phyloP scores from a whole-genome alignment of 2,113 vertebrate genomes.

The Saguinus midas region DNA sequence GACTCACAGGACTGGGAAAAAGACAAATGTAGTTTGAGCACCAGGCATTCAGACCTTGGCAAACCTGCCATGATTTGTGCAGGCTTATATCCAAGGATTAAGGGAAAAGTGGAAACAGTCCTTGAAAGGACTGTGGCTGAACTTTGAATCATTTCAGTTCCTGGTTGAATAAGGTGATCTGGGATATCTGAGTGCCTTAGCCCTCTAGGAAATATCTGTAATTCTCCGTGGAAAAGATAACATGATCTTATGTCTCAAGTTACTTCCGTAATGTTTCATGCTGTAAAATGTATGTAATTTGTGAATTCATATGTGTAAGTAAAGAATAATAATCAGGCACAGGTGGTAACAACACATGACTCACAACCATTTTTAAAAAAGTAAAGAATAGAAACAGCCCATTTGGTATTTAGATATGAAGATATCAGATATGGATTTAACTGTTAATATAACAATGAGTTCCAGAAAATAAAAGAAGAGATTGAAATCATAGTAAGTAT shows the following conservation, averaged over 20 bases:
- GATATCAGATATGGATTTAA: not conserved
- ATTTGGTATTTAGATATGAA: not conserved
- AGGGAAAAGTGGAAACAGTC: not conserved
- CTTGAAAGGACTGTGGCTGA: not conserved
- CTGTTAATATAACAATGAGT: not conserved
- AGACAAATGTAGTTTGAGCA: not conserved
- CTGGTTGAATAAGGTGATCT: not conserved
- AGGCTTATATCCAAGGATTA: not conserved
- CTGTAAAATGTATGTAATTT: not conserved
- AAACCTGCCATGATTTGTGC: not conserved
- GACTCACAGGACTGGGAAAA: not conserved
- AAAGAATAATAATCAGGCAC: not conserved
- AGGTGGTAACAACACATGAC: not conserved
- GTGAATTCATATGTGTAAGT: not conserved
- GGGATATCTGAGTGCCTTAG: not conserved
- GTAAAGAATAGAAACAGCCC: not conserved
- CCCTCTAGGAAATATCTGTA: not conserved
- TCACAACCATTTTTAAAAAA: not conserved
- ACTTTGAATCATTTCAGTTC: not conserved
- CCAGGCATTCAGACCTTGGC: not conserved
- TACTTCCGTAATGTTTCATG: not conserved
- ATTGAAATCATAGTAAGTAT: not conserved
- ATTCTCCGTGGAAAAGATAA: not conserved
- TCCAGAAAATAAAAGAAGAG: not conserved
- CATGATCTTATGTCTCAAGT: not conserved